These are phyloP conservation scores for Aldrovandia affinis DNA, from an alignment of 2,797 vertebrate species.

Conservation along the genomic window DNA sequence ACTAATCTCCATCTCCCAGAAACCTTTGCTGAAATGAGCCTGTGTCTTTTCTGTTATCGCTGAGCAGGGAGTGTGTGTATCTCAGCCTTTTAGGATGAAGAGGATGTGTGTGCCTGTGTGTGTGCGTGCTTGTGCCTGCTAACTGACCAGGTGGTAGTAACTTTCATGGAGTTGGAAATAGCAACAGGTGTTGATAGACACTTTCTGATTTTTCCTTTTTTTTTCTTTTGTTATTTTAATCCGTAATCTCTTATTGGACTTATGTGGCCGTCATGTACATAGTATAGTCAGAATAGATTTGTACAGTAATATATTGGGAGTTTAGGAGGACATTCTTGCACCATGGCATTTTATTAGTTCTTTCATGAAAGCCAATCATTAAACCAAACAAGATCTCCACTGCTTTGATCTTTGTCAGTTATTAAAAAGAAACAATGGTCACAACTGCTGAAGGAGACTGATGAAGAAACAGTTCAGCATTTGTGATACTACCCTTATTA, in stretches of 20 bases:
- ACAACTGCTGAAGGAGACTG: not conserved
- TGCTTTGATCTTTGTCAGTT: not conserved
- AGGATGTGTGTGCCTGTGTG: not conserved
- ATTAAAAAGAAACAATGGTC: not conserved
- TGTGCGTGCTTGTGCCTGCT: constrained; percentile 42
- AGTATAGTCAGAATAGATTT: constrained; percentile 64
- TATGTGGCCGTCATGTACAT: constrained; percentile 62
- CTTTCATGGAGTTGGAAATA: constrained; percentile 48
- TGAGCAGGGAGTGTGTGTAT: constrained; percentile 38
- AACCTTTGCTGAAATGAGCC: constrained; percentile 71
- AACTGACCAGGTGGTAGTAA: constrained; percentile 51
- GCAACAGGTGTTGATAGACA: constrained; percentile 48
- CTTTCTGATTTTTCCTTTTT: constrained; percentile 38
- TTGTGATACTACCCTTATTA: not conserved
- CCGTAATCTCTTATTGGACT: constrained; percentile 29
- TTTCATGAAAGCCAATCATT: constrained; percentile 48
- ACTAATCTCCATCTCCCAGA: constrained; percentile 69
- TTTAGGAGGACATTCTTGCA: constrained; percentile 45
- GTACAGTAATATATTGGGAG: constrained; percentile 76
- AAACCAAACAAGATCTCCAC: constrained; percentile 18
- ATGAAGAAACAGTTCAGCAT: no score
- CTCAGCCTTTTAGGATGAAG: not conserved
- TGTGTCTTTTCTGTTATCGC: constrained; percentile 56
- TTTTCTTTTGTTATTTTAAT: constrained; percentile 33
- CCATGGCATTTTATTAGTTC: constrained; percentile 45